Evolutionary conservation across 2,113 vertebrate species (phyloP), one percentile per base, ranked within the genome.

Genomic region (Trogon melanurus): DNA sequence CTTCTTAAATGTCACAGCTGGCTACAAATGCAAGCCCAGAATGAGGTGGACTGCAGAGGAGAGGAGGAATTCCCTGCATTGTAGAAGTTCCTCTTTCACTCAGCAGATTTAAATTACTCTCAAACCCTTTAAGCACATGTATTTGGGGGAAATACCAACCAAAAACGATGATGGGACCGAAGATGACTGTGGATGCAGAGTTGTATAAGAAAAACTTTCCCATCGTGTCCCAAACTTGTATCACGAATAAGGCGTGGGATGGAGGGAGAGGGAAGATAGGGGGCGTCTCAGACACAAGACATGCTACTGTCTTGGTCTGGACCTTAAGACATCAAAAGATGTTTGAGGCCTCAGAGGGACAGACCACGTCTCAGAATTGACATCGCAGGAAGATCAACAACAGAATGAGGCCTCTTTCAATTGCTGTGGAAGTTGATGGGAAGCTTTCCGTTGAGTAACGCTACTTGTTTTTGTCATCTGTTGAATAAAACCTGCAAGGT

Each of bases 1-100:
- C 83, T 91, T 89, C 60, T 84, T 78, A 71, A 91, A 84, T 95
- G 83, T 88, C 76, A 79, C 66, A 85, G 70, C 51, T 69, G 71
- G 47, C 76, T 94, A 82, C 70, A 85, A 82, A 79, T 16, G 58
- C 51, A 57, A 93, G 27, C 51, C 27, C 51, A 73, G 58, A 95
- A 88, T 76, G 87, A 90, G 41, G 26, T 61, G 60, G 29, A 74
- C 67, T 87, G 57, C 45, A 85, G 45, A 6, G 25, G 8, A 67
- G 30, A 84, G 18, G 41, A 78, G 34, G 51, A 83, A 70, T 86
- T 76, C 45, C 84, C 36, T 54, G 79, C 34, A 36, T 16, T 47
- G 47, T 65, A 64, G 8, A 74, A 75, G 71, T 54, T 92, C 23
- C 13, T 93, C 41, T 73, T 73, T 92, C 53, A 38, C 22, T 89